Evolutionary conservation across 2,113 vertebrate species (phyloP), one percentile per base, ranked within the genome.

Genomic region (Cavia aperea): DNA sequence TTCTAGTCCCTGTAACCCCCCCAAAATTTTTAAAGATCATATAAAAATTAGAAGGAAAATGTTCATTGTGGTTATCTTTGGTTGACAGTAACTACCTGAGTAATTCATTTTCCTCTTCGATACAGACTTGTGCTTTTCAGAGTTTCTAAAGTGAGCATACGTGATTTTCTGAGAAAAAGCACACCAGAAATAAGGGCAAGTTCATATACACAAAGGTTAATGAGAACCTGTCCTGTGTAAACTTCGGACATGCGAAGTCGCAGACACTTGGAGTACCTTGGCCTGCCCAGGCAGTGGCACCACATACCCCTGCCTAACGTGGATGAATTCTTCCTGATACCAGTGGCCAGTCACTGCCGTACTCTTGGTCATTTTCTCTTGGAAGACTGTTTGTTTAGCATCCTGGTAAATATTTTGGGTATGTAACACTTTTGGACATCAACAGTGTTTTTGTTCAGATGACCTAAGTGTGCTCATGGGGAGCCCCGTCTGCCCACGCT

Each of bases 151-250:
- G 36, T 91, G n/a, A 88, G 12, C 23, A 9, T 33, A 23, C 7
- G 36, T 93, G 54, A 26, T 83, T 78, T 88, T 83, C 70, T 84
- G 81, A 89, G 51, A 73, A 91, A 84, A 72, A 54, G n/a, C 33
- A 58, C 79, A 73, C 2, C 39, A 78, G 49, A 63, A 81, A 36
- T 81, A 82, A 70, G 21, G 86, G 49, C 63, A 84, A 51, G 72
- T n/a, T 83, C 62, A 79, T 46, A 72, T 12, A 70, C 24, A 43
- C 78, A 86, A n/a, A 68, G 36, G 81, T 62, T 19, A 62, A 56
- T 81, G n/a, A 85, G 72, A 81, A 39, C 1, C 14, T 23, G 15
- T 65, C 77, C 58, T 72, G 78, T 93, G 10, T 60, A 39, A 65
- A 19, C 36, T 56, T 56, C 82, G 18, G 43, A 63, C 43, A 12